These are phyloP conservation scores for Solenodon paradoxus DNA, from an alignment of 2,113 vertebrate species.

Conservation along the genomic window DNA sequence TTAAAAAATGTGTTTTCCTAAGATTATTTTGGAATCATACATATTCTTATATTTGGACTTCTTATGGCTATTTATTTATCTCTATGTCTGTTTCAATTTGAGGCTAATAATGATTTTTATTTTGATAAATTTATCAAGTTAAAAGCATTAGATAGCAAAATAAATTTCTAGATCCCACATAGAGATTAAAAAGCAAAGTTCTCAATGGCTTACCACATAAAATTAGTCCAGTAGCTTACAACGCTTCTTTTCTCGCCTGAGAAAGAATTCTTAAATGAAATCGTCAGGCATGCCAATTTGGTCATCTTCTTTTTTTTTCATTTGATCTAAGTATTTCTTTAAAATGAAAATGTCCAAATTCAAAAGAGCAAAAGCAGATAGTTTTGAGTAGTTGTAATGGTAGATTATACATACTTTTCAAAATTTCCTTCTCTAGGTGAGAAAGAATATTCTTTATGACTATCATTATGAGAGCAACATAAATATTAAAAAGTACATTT, in stretches of 20 bases:
- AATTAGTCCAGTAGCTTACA: not conserved
- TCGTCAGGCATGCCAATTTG: not conserved
- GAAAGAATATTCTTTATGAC: too few species aligned
- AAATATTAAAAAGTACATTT: not conserved
- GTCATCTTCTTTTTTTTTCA: not conserved
- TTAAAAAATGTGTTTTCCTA: not conserved
- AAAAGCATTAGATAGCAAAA: too few species aligned
- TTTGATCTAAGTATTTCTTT: not conserved
- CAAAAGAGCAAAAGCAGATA: not conserved
- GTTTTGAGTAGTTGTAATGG: not conserved
- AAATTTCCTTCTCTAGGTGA: not conserved
- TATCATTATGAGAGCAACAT: not conserved
- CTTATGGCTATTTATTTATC: not conserved
- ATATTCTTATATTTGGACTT: too few species aligned
- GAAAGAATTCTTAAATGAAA: conserved; percentile 13
- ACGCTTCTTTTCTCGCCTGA: not conserved
- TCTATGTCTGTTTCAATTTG: not conserved
- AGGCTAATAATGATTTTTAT: not conserved
- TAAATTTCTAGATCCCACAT: not conserved
- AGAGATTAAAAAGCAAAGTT: not conserved
- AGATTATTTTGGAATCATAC: too few species aligned
- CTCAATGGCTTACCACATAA: not conserved
- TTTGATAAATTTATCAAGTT: not conserved
- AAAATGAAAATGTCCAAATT: not conserved
- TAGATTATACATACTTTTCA: not conserved